A percentile compares a stretch with the other conserved stretches of the same genome.
These are phyloP conservation scores for Drosophila testacea DNA, from an alignment of 2,888 invertebrate genomes.

Conservation along the genomic window DNA sequence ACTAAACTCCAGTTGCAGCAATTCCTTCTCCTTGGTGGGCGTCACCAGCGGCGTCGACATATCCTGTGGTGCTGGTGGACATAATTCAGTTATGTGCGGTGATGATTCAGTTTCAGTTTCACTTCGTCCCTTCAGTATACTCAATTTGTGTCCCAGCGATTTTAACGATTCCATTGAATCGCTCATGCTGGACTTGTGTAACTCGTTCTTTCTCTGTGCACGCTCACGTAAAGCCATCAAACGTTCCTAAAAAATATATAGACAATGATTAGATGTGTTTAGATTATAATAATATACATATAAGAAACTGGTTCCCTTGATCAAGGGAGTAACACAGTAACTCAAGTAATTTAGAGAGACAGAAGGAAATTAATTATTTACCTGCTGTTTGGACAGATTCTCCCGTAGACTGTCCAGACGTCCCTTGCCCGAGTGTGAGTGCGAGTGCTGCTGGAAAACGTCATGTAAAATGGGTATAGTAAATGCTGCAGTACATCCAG, in stretches of 20 bases:
- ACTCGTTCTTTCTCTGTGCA: conserved; percentile 44
- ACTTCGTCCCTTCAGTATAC: conserved; percentile 26
- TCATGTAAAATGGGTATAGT: no score
- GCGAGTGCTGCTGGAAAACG: no score
- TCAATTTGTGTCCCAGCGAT: conserved; percentile 49
- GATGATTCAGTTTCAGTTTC: not conserved
- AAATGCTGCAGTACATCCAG: no score
- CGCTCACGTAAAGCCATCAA: conserved; percentile 64
- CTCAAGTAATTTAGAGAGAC: no score
- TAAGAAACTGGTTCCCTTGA: no score
- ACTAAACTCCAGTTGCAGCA: conserved; percentile 50
- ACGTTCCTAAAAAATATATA: conserved; percentile 46
- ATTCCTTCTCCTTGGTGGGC: conserved; percentile 17
- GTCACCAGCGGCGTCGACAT: conserved; percentile 45
- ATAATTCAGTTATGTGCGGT: not conserved
- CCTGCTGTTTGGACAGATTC: conserved; percentile 68
- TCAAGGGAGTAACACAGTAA: no score
- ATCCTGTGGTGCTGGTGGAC: conserved; percentile 7
- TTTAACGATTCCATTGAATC: conserved; percentile 67
- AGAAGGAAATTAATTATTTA: conserved; percentile 10
- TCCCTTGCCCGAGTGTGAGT: conserved; percentile 38
- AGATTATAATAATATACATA: no score
- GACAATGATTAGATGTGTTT: no score
- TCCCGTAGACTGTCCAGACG: conserved; percentile 64
- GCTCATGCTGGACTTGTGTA: conserved; percentile 40